These are phyloP conservation scores for Philonicus albiceps DNA, from an alignment of 2,888 invertebrate species.

Conservation along the genomic window DNA sequence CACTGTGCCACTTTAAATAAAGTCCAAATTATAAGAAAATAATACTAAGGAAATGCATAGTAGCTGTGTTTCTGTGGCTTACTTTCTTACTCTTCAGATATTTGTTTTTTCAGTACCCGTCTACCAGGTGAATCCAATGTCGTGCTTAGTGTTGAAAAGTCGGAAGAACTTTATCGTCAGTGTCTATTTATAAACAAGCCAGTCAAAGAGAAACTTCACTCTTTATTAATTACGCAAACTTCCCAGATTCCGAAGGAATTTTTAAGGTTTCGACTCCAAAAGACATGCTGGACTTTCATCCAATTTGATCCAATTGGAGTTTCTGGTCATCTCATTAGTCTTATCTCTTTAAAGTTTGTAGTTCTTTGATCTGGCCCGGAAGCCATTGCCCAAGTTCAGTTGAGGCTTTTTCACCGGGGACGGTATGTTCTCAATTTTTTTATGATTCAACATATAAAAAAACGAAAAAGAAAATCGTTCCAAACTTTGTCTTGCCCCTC, in stretches of 20 bases:
- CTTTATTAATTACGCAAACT: neutral
- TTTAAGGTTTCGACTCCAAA: neutral
- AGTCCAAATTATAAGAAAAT: neutral
- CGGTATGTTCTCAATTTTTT: neutral
- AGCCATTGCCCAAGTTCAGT: neutral
- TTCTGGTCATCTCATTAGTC: neutral
- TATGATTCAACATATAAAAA: neutral
- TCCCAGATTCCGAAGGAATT: neutral
- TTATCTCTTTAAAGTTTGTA: neutral
- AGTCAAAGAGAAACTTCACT: neutral
- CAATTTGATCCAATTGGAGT: neutral
- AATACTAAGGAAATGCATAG: neutral
- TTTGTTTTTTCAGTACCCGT: neutral
- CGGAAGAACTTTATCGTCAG: neutral
- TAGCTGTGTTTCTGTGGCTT: neutral
- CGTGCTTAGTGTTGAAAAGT: neutral
- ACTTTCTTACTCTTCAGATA: neutral
- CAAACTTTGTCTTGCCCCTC: neutral
- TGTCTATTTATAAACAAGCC: neutral
- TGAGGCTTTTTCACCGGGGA: neutral
- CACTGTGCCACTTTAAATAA: neutral
- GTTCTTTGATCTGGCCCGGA: neutral
- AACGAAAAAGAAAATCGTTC: neutral
- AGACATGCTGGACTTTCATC: neutral
- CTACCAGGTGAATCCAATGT: neutral